Evolutionary conservation across 2,113 vertebrate genomes (phyloP), one percentile per base, ranked within the genome.

Genomic region (Astur gentilis): DNA sequence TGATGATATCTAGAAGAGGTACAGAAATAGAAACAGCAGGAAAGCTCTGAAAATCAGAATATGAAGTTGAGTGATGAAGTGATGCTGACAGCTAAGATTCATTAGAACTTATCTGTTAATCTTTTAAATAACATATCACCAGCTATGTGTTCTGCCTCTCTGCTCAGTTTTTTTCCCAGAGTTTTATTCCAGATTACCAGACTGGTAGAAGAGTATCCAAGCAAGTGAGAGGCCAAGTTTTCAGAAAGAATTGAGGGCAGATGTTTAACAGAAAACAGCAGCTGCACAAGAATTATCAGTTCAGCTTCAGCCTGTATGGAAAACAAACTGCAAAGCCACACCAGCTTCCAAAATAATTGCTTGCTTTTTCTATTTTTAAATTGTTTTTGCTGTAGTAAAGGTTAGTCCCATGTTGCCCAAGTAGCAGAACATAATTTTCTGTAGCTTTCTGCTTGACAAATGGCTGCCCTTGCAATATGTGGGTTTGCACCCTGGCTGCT

Each of bases 401-500:
- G 42, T 80, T 67, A 27, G 61, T 70, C 70, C 57, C 31, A 1
- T 40, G 45, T 20, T 67, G 40, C 47, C 34, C 7, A 10, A 49
- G 55, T 3, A 60, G 85, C 76, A 79, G 86, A 55, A 29, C 5
- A 5, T 3, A 10, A 18, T 62, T 34, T 70, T 77, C 36, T 64
- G 27, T 18, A 58, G 64, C 16, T 45, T 38, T 34, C 32, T 2
- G 0, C 29, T 26, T 52, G 50, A 17, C 27, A 14, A 49, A 49
- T 11, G 25, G 17, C 15, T 83, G 32, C 26, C 44, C 10, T 49
- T 1, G 1, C 25, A 7, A 3, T 27, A 4, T 2, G 60, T 19
- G 49, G 32, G 32, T 64, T 70, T 34, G 55, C 23, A 36, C 26
- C 16, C 32, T 34, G 65, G 22, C 65, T 65, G 44, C 36, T 65